These are phyloP conservation scores for Poeciliopsis gracilis DNA, from an alignment of 2,797 vertebrate species.

Conservation along the genomic window DNA sequence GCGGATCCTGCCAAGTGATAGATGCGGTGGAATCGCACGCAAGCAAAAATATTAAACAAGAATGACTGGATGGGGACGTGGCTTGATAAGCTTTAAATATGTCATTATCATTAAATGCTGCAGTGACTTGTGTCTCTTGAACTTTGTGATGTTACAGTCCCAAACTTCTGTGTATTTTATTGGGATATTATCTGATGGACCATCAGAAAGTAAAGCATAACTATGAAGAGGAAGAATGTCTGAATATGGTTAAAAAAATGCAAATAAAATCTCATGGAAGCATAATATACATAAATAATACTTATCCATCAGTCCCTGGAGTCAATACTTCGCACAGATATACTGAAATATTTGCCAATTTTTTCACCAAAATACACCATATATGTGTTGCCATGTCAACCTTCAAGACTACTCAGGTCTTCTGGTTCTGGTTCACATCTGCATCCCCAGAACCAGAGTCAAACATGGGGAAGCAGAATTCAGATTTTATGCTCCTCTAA, in stretches of 20 bases:
- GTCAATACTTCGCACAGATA: not conserved
- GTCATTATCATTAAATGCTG: conserved; percentile 7
- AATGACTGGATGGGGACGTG: conserved; percentile 7
- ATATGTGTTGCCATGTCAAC: not conserved
- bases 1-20: conserved; percentile 41
- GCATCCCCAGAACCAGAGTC: not conserved
- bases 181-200: not conserved
- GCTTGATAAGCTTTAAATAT: conserved; percentile 18
- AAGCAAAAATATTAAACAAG: conserved; percentile 37
- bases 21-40: conserved; percentile 32
- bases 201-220: not conserved
- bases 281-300: too few relatives aligned
- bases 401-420: not conserved
- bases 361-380: not conserved
- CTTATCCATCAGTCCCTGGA: too few relatives aligned
- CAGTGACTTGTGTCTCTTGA: not conserved
- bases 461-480: not conserved
- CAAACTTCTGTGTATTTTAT: not conserved
- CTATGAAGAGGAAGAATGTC: not conserved
- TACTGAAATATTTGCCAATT: not conserved
- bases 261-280: not conserved
- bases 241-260: not conserved
- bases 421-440: not conserved
- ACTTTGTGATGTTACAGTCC: not conserved
- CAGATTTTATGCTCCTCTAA: not conserved